Evolutionary conservation across 1,140 invertebrate species (phyloP).

Genomic region (Euura saliciscinereae): DNA sequence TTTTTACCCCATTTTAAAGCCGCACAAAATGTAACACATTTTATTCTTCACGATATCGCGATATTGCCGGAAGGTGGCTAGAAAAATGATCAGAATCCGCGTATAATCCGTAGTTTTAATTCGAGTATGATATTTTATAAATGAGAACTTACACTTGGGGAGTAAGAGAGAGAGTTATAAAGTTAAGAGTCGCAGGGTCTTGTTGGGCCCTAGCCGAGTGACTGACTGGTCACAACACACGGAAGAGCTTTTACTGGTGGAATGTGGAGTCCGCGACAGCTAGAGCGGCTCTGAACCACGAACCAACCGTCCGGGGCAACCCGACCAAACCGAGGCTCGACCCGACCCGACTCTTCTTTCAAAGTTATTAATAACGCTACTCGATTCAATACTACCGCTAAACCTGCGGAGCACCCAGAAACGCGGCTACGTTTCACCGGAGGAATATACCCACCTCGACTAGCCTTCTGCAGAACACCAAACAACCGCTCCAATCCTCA

Average conservation of each 20-base stretch:
- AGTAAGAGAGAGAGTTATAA: background rate
- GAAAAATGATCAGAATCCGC: too few species aligned
- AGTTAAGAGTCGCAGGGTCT: constrained; percentile 23
- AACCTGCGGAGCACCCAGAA: background rate
- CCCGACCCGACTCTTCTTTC: constrained; percentile 10
- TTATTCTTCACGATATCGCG: too few species aligned
- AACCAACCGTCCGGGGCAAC: constrained; percentile 23
- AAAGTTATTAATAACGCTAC: constrained; percentile 4
- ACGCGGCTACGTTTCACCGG: background rate
- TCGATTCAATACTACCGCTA: constrained; percentile 8
- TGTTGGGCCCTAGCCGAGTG: constrained; percentile 33
- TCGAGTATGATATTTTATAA: background rate
- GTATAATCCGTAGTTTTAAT: too few species aligned
- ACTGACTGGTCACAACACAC: constrained; percentile 35
- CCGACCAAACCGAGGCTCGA: constrained; percentile 24
- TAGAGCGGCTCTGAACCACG: constrained; percentile 59
- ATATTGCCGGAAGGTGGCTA: too few species aligned
- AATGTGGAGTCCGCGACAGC: constrained; percentile 64
- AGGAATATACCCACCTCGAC: too few species aligned
- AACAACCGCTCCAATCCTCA: too few species aligned
- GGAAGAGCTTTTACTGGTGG: constrained; percentile 53
- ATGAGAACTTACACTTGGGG: constrained; percentile 38
- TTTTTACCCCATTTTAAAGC: too few species aligned
- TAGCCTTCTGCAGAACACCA: too few species aligned
- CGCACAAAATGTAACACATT: too few species aligned